phyloP scores from a whole-genome alignment of 2,797 vertebrate genomes.

The Acomys russatus region DNA sequence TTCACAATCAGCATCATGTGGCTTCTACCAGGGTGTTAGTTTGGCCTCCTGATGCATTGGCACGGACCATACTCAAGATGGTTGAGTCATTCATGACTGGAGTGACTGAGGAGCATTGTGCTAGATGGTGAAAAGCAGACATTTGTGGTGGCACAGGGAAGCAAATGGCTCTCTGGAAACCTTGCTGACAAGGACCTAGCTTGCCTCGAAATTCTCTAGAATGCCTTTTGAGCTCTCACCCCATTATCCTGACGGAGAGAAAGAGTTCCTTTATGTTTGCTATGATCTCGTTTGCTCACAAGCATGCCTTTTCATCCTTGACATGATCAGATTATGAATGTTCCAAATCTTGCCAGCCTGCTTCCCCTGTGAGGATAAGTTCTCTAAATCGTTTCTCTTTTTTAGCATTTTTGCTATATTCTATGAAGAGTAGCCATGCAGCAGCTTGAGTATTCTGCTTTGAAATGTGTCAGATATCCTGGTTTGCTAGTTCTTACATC shows the following conservation, averaged over 20 bases:
- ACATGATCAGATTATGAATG: neutral
- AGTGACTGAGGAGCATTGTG: neutral
- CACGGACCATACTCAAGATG: neutral
- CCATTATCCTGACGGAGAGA: neutral
- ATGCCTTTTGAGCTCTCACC: neutral
- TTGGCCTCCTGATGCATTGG: neutral
- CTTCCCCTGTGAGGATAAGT: neutral
- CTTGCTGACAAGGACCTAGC: neutral
- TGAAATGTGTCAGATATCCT: neutral
- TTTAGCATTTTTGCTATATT: neutral
- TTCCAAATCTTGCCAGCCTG: neutral
- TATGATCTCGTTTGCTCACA: neutral
- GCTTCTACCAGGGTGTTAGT: too few species aligned
- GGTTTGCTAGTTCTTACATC: too few species aligned
- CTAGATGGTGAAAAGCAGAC: neutral
- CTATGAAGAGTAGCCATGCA: neutral
- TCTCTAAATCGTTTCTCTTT: neutral
- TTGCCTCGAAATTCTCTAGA: neutral
- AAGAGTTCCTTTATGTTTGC: neutral
- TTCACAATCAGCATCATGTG: neutral
- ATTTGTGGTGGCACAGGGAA: neutral
- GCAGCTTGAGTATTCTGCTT: neutral
- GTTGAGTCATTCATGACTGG: neutral
- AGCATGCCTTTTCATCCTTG: neutral
- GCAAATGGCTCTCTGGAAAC: neutral